Conservation (phyloP, 2,797 vertebrate genomes). For the Microchirus variegatus region DNA sequence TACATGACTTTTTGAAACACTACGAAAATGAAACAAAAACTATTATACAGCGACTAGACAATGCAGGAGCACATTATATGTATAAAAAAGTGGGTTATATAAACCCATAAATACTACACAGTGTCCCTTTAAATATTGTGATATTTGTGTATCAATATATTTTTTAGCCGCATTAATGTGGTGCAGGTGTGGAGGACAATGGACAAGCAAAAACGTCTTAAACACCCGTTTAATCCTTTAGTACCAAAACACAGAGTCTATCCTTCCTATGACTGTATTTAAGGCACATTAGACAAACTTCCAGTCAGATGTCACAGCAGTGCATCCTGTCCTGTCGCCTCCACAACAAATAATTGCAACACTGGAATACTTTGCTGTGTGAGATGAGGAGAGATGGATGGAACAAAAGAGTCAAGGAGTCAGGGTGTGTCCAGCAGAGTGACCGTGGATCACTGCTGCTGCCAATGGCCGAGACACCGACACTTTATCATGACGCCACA, state of each 20-base stretch:
- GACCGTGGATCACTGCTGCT: constrained; percentile 67
- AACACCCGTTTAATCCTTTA: no score
- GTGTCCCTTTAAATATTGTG: no score
- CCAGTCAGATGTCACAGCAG: constrained; percentile 7
- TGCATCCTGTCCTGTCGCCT: constrained; percentile 30
- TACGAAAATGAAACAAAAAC: no score
- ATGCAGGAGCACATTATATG: no score
- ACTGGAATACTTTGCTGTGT: constrained; percentile 23
- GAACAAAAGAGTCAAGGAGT: constrained; percentile 49
- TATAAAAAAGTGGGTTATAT: no score
- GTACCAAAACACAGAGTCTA: neutral
- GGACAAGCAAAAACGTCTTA: no score
- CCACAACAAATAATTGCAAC: constrained; percentile 45
- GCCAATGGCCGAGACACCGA: constrained; percentile 54
- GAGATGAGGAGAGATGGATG: constrained; percentile 61
- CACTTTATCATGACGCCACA: constrained; percentile 55
- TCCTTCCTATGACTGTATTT: neutral
- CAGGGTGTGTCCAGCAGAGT: constrained; percentile 65
- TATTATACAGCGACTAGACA: no score
- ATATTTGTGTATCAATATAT: no score
- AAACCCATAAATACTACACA: no score
- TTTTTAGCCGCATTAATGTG: no score
- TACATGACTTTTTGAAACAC: no score
- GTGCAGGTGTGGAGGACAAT: no score
- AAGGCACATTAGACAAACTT: neutral